phyloP scores from a whole-genome alignment of 2,888 invertebrate species.

The Drosophila kuntzei region DNA sequence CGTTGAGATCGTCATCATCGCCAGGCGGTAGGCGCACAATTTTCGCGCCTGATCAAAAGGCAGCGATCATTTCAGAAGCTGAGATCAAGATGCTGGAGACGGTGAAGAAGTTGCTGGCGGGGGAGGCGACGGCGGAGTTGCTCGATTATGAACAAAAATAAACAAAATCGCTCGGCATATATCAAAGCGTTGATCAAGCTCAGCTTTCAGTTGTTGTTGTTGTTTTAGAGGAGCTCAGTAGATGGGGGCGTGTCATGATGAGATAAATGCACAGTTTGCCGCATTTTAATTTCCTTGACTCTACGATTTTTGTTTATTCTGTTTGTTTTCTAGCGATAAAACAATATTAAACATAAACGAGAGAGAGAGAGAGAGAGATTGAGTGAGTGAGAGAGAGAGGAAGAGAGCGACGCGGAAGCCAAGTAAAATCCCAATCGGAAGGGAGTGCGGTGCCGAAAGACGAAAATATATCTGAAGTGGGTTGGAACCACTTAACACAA shows the following conservation, averaged over 20 bases:
- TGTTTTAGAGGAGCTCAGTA: not conserved
- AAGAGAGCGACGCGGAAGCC: conserved; percentile 56
- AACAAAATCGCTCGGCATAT: conserved; percentile 76
- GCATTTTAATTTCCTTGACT: conserved; percentile 71
- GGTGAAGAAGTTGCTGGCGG: conserved; percentile 12
- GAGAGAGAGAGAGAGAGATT: not conserved
- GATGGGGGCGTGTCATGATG: conserved; percentile 64
- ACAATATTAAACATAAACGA: conserved; percentile 69
- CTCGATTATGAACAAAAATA: conserved; percentile 79
- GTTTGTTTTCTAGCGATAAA: conserved; percentile 63
- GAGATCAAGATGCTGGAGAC: conserved; percentile 1
- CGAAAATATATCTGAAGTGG: conserved; percentile 66
- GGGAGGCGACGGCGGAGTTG: conserved; percentile 40
- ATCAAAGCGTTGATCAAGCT: conserved; percentile 73
- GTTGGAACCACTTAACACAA: conserved; percentile 84
- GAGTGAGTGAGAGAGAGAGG: not conserved
- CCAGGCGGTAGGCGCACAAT: conserved; percentile 64
- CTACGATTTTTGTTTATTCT: conserved; percentile 34
- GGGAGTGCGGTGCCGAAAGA: conserved; percentile 3
- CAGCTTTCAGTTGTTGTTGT: conserved; percentile 37
- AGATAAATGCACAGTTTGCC: conserved; percentile 79
- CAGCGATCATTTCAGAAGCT: conserved; percentile 38
- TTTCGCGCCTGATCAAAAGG: conserved; percentile 80
- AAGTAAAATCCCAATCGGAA: conserved; percentile 29
- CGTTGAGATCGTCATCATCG: conserved; percentile 32